These are phyloP conservation scores for Sarcophaga carnaria DNA, from an alignment of 2,888 invertebrate species.

Conservation along the genomic window DNA sequence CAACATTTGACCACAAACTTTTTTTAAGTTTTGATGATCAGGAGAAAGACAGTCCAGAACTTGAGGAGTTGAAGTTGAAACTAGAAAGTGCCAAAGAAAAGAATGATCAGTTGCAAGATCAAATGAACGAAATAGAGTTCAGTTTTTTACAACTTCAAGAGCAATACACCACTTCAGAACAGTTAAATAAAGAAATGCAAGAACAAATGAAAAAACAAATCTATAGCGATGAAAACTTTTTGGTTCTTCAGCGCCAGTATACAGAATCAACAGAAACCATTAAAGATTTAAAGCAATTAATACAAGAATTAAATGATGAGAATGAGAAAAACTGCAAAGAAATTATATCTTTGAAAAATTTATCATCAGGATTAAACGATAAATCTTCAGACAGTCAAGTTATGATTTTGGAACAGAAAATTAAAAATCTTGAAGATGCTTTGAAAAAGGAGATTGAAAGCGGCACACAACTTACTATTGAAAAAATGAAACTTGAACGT, in stretches of 20 bases:
- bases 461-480: slow-evolving; percentile 43
- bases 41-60: neutral
- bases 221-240: slow-evolving; percentile 48
- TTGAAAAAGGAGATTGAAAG: slow-evolving; percentile 51
- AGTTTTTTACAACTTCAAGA: slow-evolving; percentile 40
- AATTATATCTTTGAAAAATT: neutral
- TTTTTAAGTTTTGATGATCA: slow-evolving; percentile 73
- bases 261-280: slow-evolving; percentile 44
- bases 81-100: slow-evolving; percentile 28
- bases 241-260: slow-evolving; percentile 53
- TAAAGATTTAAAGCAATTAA: slow-evolving; percentile 18
- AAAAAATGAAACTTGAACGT: slow-evolving; percentile 56
- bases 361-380: neutral
- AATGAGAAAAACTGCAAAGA: slow-evolving; percentile 51
- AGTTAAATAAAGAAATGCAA: slow-evolving; percentile 21
- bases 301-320: slow-evolving; percentile 34
- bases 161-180: neutral
- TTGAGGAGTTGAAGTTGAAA: slow-evolving; percentile 14
- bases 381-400: slow-evolving; percentile 11
- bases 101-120: neutral
- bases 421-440: slow-evolving; percentile 40
- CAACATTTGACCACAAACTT: slow-evolving; percentile 67
- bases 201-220: slow-evolving; percentile 12
- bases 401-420: slow-evolving; percentile 49
- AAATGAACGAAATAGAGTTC: neutral